A percentile compares a stretch with the other conserved stretches of the same genome.
Conservation (phyloP, 2,888 invertebrate species). For the Parnassius glacialis region DNA sequence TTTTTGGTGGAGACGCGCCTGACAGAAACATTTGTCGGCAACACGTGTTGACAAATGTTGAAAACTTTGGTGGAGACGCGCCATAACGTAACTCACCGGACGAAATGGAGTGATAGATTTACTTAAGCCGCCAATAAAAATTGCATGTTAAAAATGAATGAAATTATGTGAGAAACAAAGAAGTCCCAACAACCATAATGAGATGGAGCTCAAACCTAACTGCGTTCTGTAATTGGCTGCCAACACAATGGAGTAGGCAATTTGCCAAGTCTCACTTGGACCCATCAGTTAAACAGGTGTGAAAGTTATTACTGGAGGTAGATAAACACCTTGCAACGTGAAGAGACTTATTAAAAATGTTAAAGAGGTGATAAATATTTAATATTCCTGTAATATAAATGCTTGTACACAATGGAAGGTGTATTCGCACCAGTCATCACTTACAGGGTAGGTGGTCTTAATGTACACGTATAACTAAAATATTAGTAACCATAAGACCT, state of each 20-base stretch:
- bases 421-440: no score
- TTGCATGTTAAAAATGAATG: no score
- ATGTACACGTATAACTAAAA: background rate
- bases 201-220: background rate
- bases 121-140: no score
- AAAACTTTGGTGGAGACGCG: no score
- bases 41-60: no score
- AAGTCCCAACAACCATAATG: background rate
- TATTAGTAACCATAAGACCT: background rate
- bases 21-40: no score
- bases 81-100: no score
- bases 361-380: constrained; percentile 10
- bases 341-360: background rate
- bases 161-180: no score
- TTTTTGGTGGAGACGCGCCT: no score
- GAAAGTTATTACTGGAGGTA: constrained; percentile 14
- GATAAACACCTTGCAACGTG: constrained; percentile 2
- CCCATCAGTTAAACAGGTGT: constrained; percentile 10
- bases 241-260: constrained; percentile 6
- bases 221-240: background rate
- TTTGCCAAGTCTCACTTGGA: constrained; percentile 10
- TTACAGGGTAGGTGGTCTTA: no score
- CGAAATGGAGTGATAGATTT: no score
- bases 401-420: no score
- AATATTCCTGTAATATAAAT: background rate